Evolutionary conservation across 2,113 vertebrate genomes (phyloP).

Genomic region (Hypocryptadius cinnamomeus): DNA sequence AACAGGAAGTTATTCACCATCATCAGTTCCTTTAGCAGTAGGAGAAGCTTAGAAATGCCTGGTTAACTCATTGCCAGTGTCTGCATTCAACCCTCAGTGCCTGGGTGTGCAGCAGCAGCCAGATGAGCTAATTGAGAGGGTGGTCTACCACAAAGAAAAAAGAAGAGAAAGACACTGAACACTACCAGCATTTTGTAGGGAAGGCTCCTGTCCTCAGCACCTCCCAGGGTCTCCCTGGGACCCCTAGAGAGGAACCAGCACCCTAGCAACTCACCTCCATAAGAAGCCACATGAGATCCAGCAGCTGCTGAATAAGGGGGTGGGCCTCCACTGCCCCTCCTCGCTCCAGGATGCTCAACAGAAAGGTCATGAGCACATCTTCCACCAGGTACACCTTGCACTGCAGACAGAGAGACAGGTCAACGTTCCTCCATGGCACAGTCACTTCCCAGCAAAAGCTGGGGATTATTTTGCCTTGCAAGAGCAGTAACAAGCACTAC

Average conservation of each 20-base stretch:
- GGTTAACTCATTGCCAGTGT: neutral
- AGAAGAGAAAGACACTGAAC: neutral
- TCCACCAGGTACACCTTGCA: slow-evolving; percentile 96
- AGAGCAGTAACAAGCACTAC: neutral
- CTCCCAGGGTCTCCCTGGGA: neutral
- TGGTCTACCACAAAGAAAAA: neutral
- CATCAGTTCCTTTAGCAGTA: neutral
- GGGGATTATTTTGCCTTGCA: neutral
- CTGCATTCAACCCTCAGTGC: neutral
- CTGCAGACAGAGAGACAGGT: slow-evolving; percentile 60
- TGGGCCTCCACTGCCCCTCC: slow-evolving; percentile 83
- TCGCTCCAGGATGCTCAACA: slow-evolving; percentile 84
- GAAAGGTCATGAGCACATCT: slow-evolving; percentile 92
- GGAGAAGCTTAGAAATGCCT: neutral
- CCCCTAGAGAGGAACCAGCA: neutral
- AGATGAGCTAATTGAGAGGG: neutral
- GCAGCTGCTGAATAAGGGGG: slow-evolving; percentile 84
- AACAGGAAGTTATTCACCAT: neutral
- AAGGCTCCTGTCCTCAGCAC: neutral
- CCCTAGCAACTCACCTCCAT: slow-evolving; percentile 84
- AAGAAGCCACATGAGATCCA: slow-evolving; percentile 96
- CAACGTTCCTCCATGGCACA: neutral
- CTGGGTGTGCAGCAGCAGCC: neutral
- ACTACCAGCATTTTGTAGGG: neutral
- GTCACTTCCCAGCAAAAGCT: neutral